Percentiles rank a stretch among this genome's conserved stretches.
Evolutionary conservation across 2,888 invertebrate genomes (phyloP).

Genomic region (Junonia oenone): DNA sequence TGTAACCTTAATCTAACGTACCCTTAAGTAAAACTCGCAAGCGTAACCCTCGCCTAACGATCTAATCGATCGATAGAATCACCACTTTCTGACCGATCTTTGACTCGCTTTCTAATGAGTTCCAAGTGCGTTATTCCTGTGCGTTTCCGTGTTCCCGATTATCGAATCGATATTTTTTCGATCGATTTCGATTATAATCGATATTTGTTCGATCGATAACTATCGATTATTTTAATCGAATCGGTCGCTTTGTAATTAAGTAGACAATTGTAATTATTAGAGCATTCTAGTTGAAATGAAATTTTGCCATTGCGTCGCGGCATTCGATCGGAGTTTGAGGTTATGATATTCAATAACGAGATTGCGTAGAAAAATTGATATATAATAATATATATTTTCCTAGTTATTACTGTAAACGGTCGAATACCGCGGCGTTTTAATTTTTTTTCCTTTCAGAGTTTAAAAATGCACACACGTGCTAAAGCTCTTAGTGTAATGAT

Average conservation of each 20-base stretch:
- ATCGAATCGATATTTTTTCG: constrained; percentile 24
- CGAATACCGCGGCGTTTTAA: constrained; percentile 22
- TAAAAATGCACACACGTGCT: constrained; percentile 41
- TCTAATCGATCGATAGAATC: background rate
- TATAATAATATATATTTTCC: constrained; percentile 54
- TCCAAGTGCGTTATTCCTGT: background rate
- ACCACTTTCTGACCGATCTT: constrained; percentile 10
- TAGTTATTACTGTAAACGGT: constrained; percentile 36
- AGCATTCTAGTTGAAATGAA: constrained; percentile 47
- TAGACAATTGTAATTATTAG: constrained; percentile 59
- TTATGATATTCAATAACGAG: constrained; percentile 36
- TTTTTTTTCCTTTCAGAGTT: too few species aligned
- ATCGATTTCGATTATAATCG: constrained; percentile 24
- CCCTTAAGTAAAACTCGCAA: too few species aligned
- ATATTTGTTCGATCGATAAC: constrained; percentile 26
- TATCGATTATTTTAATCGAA: background rate
- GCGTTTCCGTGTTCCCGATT: constrained; percentile 16
- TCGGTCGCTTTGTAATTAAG: constrained; percentile 39
- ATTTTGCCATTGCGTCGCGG: constrained; percentile 45
- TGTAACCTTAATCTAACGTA: too few species aligned
- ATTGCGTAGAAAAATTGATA: constrained; percentile 50
- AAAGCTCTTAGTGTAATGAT: constrained; percentile 36
- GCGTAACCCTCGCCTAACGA: too few species aligned
- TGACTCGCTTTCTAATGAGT: constrained; percentile 3
- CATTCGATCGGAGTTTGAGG: constrained; percentile 39